Percentiles rank a stretch among this genome's conserved stretches.
phyloP scores from a whole-genome alignment of 2,797 vertebrate genomes.

The Hoplostethus atlanticus region DNA sequence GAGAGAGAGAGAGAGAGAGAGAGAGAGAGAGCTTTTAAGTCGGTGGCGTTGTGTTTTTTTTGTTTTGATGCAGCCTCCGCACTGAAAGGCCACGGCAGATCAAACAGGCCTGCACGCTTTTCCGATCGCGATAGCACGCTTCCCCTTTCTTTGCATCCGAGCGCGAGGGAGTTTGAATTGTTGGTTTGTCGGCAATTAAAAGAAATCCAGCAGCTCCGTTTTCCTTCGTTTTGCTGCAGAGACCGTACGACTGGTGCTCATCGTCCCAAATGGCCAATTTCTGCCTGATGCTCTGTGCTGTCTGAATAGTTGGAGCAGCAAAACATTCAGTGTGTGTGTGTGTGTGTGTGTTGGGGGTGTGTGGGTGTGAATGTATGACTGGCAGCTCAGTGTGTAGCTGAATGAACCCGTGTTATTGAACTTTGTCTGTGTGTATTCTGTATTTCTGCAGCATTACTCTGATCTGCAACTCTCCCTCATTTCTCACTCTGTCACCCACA shows the following conservation, averaged over 20 bases:
- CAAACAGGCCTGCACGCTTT: constrained; percentile 50
- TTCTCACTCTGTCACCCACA: neutral
- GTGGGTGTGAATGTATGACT: constrained; percentile 21
- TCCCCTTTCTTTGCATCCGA: constrained; percentile 34
- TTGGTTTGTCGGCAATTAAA: constrained; percentile 80
- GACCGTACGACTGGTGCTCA: constrained; percentile 65
- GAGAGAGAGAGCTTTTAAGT: constrained; percentile 55
- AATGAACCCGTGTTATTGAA: constrained; percentile 26
- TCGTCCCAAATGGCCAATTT: constrained; percentile 79
- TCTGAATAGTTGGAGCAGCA: constrained; percentile 75
- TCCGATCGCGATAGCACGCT: too few species aligned
- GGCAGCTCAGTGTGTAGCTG: constrained; percentile 34
- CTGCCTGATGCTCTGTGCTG: constrained; percentile 73
- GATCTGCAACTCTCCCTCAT: constrained; percentile 26
- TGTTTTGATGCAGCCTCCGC: constrained; percentile 64
- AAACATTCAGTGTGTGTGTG: constrained; percentile 53
- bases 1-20: neutral
- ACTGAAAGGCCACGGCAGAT: constrained; percentile 63
- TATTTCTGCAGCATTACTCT: constrained; percentile 35
- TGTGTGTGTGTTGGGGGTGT: constrained; percentile 18
- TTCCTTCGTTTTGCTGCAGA: constrained; percentile 57
- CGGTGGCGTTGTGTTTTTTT: constrained; percentile 54
- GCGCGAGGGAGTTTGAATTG: constrained; percentile 55
- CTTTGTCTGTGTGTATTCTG: constrained; percentile 30
- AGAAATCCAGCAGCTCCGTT: constrained; percentile 67